Conservation (phyloP, 2,797 vertebrate species). For the Pseudomugil tenellus region DNA sequence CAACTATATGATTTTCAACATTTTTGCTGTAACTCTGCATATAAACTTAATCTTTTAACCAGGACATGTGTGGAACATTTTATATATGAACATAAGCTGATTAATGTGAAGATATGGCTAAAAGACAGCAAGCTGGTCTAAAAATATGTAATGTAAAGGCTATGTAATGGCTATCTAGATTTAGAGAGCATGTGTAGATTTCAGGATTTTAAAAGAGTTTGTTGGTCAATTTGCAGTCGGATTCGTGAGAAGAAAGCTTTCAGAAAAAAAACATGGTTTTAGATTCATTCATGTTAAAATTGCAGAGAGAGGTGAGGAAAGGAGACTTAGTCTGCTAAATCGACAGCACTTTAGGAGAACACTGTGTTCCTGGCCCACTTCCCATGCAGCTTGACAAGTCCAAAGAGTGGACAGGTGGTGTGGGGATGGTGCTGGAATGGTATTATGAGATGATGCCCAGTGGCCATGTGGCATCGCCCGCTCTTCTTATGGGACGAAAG, state of each 20-base stretch:
- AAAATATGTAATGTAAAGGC: slow-evolving; percentile 9
- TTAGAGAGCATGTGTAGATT: slow-evolving; percentile 4
- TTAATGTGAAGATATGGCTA: background rate
- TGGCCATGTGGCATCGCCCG: slow-evolving; percentile 79
- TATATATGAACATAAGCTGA: slow-evolving; percentile 4
- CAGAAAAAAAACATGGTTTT: too few species aligned
- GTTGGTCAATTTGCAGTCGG: background rate
- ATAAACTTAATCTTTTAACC: too few species aligned
- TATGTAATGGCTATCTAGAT: background rate
- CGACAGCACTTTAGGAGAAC: slow-evolving; percentile 68
- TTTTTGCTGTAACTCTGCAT: too few species aligned
- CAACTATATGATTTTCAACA: too few species aligned
- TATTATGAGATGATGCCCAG: slow-evolving; percentile 71
- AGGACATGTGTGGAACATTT: background rate
- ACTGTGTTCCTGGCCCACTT: slow-evolving; percentile 75
- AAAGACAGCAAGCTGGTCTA: slow-evolving; percentile 4
- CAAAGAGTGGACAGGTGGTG: slow-evolving; percentile 81
- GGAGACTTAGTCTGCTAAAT: slow-evolving; percentile 51
- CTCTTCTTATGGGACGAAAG: slow-evolving; percentile 69
- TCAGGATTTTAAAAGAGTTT: background rate
- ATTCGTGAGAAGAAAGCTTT: background rate
- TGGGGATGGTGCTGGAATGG: slow-evolving; percentile 75
- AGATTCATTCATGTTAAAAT: slow-evolving; percentile 24
- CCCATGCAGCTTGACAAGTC: slow-evolving; percentile 74
- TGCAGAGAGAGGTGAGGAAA: slow-evolving; percentile 29